A percentile compares a stretch with the other conserved stretches of the same genome.
phyloP scores from a whole-genome alignment of 2,113 vertebrate species.

The Cichladusa arquata region DNA sequence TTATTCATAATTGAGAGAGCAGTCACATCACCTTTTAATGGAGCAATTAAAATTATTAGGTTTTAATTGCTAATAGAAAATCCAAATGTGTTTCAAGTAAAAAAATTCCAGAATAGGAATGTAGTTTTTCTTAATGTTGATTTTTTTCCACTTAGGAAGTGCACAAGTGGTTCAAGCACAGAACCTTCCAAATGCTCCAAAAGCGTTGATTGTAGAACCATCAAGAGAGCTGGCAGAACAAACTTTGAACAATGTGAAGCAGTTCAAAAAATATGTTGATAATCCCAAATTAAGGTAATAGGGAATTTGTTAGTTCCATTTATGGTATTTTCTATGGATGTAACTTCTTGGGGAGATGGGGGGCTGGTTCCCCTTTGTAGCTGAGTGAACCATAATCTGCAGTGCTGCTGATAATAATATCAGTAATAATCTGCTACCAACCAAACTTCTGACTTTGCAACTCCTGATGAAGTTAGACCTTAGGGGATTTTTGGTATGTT shows the following conservation, averaged over 20 bases:
- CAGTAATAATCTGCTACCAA: not conserved
- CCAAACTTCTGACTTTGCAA: not conserved
- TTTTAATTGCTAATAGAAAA: not conserved
- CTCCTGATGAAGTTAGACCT: not conserved
- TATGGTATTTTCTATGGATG: not conserved
- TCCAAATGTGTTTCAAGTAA: not conserved
- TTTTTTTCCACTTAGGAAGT: slow-evolving; percentile 73
- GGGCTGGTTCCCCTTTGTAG: fast-evolving
- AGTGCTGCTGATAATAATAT: not conserved
- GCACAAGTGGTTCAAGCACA: slow-evolving; percentile 88
- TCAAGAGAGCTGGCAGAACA: slow-evolving; percentile 96
- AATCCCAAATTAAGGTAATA: slow-evolving; percentile 91
- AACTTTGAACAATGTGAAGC: slow-evolving; percentile 91
- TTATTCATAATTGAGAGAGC: not conserved
- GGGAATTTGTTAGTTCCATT: not conserved
- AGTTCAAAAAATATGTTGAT: slow-evolving; percentile 91
- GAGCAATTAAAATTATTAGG: not conserved
- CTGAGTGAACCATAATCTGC: not conserved
- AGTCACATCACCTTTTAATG: not conserved
- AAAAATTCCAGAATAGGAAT: not conserved
- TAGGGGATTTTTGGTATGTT: not conserved
- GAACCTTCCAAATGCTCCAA: slow-evolving; percentile 84
- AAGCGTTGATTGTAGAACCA: slow-evolving; percentile 92
- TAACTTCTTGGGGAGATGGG: fast-evolving
- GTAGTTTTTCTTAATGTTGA: not conserved